These are phyloP conservation scores for Capitella teleta DNA, from an alignment of 1,140 invertebrate species.

Conservation along the genomic window DNA sequence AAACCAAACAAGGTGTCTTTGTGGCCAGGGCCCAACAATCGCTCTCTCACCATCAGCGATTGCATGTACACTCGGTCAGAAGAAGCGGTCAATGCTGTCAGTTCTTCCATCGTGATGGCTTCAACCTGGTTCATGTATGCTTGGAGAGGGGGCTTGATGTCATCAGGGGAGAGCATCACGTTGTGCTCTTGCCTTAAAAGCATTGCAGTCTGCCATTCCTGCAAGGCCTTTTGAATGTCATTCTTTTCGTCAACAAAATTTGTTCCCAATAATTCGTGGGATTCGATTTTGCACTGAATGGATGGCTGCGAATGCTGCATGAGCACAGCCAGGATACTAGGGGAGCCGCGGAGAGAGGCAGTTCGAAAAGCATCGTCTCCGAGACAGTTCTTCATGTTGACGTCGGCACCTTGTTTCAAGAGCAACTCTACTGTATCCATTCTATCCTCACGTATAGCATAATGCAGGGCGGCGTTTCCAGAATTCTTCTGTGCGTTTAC, in stretches of 20 bases:
- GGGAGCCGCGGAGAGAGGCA: slow-evolving; percentile 77
- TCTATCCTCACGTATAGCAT: slow-evolving; percentile 79
- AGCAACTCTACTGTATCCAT: slow-evolving; percentile 74
- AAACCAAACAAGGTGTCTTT: slow-evolving; percentile 73
- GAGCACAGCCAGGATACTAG: slow-evolving; percentile 66
- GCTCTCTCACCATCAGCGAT: slow-evolving; percentile 67
- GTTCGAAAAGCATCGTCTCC: slow-evolving; percentile 84
- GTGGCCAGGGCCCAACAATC: slow-evolving; percentile 66
- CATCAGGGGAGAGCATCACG: not conserved
- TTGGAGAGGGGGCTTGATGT: not conserved
- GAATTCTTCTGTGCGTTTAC: slow-evolving; percentile 82
- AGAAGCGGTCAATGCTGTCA: slow-evolving; percentile 60
- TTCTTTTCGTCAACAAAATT: slow-evolving; percentile 59
- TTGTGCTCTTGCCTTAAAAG: not conserved
- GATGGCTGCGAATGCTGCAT: slow-evolving; percentile 53
- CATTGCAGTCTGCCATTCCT: slow-evolving; percentile 2
- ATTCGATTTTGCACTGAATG: slow-evolving; percentile 61
- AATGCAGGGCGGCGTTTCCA: slow-evolving; percentile 82
- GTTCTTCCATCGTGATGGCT: slow-evolving; percentile 8
- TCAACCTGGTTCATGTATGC: not conserved
- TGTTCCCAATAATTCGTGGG: slow-evolving; percentile 70
- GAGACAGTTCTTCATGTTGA: slow-evolving; percentile 57
- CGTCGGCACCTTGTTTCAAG: slow-evolving; percentile 66
- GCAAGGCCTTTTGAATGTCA: slow-evolving; percentile 38
- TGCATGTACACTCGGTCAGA: slow-evolving; percentile 70